Conservation (phyloP, 2,113 vertebrate genomes). For the Galemys pyrenaicus region DNA sequence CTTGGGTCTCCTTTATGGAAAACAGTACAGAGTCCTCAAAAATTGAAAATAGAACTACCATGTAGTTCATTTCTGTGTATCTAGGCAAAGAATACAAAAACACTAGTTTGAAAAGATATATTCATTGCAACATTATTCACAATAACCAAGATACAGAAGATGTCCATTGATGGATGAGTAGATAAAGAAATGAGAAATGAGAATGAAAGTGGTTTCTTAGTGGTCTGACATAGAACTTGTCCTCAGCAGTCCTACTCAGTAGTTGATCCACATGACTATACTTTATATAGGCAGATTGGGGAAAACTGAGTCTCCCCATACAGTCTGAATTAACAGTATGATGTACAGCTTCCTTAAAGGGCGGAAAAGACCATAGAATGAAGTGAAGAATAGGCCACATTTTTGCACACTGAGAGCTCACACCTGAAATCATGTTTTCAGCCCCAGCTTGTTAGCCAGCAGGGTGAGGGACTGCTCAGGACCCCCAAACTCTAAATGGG, state of each 20-base stretch:
- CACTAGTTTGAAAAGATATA: no score
- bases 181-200: no score
- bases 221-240: background rate
- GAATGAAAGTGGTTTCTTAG: background rate
- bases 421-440: background rate
- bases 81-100: no score
- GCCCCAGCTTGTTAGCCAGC: background rate
- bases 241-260: background rate
- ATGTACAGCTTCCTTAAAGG: background rate
- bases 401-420: background rate
- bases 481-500: no score
- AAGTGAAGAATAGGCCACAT: background rate
- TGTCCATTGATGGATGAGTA: no score
- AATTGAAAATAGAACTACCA: no score
- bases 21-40: background rate
- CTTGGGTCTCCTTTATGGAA: background rate
- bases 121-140: no score
- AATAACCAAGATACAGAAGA: no score
- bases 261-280: background rate
- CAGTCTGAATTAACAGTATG: background rate
- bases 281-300: background rate
- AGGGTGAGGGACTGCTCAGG: no score
- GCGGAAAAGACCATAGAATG: background rate
- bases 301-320: background rate
- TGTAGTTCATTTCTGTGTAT: no score